Percentiles rank a stretch among this genome's conserved stretches.
phyloP scores from a whole-genome alignment of 2,113 vertebrate genomes.

The Melanerpes aurifrons region DNA sequence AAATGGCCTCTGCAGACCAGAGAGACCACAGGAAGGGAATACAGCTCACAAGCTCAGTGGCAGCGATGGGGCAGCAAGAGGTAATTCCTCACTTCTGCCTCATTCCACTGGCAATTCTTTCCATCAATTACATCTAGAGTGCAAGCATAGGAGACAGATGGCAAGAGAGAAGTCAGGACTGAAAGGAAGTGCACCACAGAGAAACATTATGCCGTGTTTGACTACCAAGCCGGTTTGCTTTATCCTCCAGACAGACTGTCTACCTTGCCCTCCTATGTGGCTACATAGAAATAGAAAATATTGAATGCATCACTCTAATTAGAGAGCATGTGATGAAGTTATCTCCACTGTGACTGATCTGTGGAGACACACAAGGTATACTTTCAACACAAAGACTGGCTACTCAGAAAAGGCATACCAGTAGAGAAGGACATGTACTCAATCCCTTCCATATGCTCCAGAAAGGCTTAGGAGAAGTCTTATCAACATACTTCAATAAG shows the following conservation, averaged over 20 bases:
- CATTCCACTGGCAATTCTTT: background rate
- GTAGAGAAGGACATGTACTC: accelerated
- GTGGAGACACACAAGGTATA: background rate
- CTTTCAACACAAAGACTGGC: background rate
- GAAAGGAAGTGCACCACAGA: background rate
- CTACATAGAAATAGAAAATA: background rate
- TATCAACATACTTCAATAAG: background rate
- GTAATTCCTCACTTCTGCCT: background rate
- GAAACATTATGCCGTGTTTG: background rate
- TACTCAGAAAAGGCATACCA: background rate
- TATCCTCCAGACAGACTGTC: background rate
- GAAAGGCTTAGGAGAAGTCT: background rate
- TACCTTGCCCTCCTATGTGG: background rate
- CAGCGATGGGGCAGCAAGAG: background rate
- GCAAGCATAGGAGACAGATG: background rate
- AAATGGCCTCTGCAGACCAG: background rate
- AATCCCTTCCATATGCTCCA: background rate
- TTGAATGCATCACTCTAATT: background rate
- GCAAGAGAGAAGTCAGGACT: background rate
- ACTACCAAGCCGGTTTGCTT: background rate
- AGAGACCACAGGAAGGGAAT: background rate
- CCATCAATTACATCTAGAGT: background rate
- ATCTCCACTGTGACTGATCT: background rate
- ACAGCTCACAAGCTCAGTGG: background rate
- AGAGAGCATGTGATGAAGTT: background rate